phyloP scores from a whole-genome alignment of 2,797 vertebrate species.

The Poecilia gillii region DNA sequence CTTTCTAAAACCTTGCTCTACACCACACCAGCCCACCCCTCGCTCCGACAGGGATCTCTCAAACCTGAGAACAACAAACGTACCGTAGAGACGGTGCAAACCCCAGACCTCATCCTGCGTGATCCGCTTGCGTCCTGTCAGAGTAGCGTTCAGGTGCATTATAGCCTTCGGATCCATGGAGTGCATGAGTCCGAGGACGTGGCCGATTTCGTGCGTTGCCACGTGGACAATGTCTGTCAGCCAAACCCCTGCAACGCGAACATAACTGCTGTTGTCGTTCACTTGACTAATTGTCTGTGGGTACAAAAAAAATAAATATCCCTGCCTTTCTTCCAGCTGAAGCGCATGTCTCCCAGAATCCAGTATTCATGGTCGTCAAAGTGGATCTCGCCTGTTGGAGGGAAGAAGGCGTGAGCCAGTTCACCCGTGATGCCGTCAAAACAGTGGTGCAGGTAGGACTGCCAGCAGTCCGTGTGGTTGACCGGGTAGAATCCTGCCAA shows the following conservation, averaged over 20 bases:
- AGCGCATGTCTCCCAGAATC: conserved; percentile 95
- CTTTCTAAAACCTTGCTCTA: not conserved
- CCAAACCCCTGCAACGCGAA: conserved; percentile 89
- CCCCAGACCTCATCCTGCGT: conserved; percentile 98
- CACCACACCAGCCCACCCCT: not conserved
- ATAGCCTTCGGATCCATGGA: conserved; percentile 89
- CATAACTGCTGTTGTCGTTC: conserved; percentile 19
- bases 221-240: conserved; percentile 96
- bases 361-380: conserved; percentile 97
- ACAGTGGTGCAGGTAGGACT: conserved; percentile 92
- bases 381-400: conserved; percentile 93
- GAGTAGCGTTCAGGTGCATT: conserved; percentile 96
- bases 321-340: conserved; percentile 97
- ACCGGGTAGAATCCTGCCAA: conserved; percentile 92
- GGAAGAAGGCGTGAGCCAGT: conserved; percentile 96
- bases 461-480: conserved; percentile 95
- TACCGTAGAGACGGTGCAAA: conserved; percentile 93
- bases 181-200: conserved; percentile 96
- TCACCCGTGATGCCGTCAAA: conserved; percentile 97
- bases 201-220: conserved; percentile 95
- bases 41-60: not conserved
- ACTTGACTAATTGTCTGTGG: not conserved
- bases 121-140: conserved; percentile 91
- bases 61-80: conserved; percentile 8
- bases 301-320: conserved; percentile 38